Evolutionary conservation across 1,140 invertebrate genomes (phyloP), one percentile per base, ranked within the genome.

Genomic region (Pogonomyrmex californicus): DNA sequence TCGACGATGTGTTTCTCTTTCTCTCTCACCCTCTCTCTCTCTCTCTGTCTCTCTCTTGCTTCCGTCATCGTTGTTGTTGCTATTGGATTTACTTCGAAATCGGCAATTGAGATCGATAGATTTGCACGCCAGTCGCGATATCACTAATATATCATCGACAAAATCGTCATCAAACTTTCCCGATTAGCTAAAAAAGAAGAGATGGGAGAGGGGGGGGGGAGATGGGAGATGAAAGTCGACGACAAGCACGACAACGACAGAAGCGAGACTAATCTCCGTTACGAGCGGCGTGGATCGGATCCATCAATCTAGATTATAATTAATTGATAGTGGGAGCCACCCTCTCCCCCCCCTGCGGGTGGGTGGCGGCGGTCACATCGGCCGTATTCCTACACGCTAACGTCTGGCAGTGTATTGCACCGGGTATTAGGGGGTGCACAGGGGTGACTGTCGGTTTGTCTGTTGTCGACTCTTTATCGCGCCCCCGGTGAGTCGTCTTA

Each of bases 401-500:
- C 81, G 83, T 33, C 79, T 86, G 91, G 89, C 79, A 79, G 91
- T 94, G 94, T 95, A 95, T 95, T 95, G 95, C 94, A 95, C 89
- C 89, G 93, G 92, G 94, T 94, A 95, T 95, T 95, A 95, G 91
- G 91, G 93, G 93, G 93, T 94, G 93, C 91, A 91, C 90, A 94
- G 91, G 94, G 93, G 93, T 94, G 93, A 94, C 93, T 93, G 93
- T 94, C 95, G 94, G 95, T 95, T 94, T 95, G 95, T 95, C 95
- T 95, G 95, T 95, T 95, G 95, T 95, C 95, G 95, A 95, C 95
- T 95, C 95, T 95, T 95, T 95, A 95, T 95, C 95, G 95, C 95
- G 95, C 95, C 95, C 95, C 93, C 94, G 94, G 95, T 95, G 95
- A 95, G 94, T 95, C 94, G 95, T 95, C 95, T 95, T 95, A 95